Conservation (phyloP, 2,888 invertebrate genomes). For the Orchesella flavescens region DNA sequence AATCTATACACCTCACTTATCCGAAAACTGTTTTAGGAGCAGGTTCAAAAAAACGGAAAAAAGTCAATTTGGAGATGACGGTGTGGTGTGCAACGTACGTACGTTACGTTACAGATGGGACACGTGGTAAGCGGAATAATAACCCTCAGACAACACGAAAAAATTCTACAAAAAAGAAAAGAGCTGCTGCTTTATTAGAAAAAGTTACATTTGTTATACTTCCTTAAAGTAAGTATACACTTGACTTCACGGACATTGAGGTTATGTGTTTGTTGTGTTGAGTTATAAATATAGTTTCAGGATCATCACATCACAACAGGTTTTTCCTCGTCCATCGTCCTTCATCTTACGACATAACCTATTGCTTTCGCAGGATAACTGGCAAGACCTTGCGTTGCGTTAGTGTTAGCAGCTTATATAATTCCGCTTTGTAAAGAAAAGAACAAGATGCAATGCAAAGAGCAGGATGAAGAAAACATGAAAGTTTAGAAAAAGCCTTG, state of each 20-base stretch:
- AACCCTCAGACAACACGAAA: slow-evolving; percentile 17
- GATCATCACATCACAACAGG: slow-evolving; percentile 44
- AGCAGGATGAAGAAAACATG: slow-evolving; percentile 21
- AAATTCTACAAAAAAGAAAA: background rate
- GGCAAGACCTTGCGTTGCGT: slow-evolving; percentile 16
- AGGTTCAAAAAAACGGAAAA: slow-evolving; percentile 25
- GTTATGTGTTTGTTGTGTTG: no score
- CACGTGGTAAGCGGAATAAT: slow-evolving; percentile 49
- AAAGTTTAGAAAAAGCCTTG: slow-evolving; percentile 52
- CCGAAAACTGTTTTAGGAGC: slow-evolving; percentile 9
- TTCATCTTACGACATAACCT: slow-evolving; percentile 30
- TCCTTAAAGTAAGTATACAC: background rate
- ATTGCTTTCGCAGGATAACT: background rate
- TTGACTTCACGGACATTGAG: slow-evolving; percentile 2
- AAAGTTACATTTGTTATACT: background rate
- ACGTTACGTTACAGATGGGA: slow-evolving; percentile 38
- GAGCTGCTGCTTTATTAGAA: no score
- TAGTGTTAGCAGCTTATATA: slow-evolving; percentile 1
- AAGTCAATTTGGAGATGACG: slow-evolving; percentile 38
- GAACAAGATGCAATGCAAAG: background rate
- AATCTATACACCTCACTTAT: background rate
- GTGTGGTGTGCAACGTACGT: no score
- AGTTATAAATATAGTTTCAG: background rate
- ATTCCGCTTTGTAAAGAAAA: slow-evolving; percentile 18
- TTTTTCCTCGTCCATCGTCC: slow-evolving; percentile 34